A percentile compares a stretch with the other conserved stretches of the same genome.
Evolutionary conservation across 2,113 vertebrate species (phyloP).

Genomic region (Telmatochromis sp.): DNA sequence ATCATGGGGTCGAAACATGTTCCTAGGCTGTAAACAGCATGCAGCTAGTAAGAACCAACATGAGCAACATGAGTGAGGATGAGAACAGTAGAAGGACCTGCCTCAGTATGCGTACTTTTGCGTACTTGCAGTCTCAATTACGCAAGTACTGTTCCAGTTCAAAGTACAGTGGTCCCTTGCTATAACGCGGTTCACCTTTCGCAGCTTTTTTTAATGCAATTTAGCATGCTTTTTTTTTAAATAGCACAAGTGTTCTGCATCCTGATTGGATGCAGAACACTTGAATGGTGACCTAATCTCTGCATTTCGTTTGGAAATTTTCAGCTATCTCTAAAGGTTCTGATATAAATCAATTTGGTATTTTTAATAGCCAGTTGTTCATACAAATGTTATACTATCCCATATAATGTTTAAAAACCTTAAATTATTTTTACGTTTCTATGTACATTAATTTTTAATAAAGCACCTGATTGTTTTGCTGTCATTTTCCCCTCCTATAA

Average conservation of each 20-base stretch:
- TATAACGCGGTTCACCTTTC: not conserved
- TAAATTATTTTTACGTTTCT: not conserved
- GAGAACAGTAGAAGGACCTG: not conserved
- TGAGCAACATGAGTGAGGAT: not conserved
- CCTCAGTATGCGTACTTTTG: not conserved
- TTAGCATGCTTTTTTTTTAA: not conserved
- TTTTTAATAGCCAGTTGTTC: not conserved
- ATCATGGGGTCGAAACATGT: not conserved
- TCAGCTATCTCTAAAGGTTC: not conserved
- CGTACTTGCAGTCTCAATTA: not conserved
- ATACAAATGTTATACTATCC: not conserved
- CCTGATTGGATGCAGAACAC: not conserved
- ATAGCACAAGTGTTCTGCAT: not conserved
- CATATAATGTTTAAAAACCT: not conserved
- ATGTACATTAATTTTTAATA: not conserved
- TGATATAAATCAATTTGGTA: not conserved
- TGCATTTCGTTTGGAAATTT: not conserved
- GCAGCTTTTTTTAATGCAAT: not conserved
- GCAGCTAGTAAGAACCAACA: not conserved
- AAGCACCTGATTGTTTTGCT: not conserved
- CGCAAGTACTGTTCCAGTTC: not conserved
- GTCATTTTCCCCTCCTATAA: not conserved
- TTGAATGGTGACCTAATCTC: not conserved
- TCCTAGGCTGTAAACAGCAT: not conserved
- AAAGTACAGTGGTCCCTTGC: not conserved